Conservation (phyloP, 2,797 vertebrate genomes). For the Alauda arvensis region DNA sequence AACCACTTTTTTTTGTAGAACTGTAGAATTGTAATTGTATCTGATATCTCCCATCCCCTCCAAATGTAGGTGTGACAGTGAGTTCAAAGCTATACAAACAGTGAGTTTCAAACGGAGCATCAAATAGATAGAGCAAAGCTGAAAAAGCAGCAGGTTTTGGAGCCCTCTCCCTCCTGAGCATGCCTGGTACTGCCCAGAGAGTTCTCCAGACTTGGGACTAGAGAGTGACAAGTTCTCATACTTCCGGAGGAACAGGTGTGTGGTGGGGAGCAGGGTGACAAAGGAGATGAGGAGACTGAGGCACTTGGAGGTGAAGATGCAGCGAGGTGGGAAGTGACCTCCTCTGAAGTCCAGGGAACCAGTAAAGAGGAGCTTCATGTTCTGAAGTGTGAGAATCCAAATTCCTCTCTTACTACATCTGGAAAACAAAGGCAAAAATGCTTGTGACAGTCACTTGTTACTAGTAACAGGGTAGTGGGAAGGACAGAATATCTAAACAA, state of each 20-base stretch:
- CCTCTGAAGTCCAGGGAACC: neutral
- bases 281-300: neutral
- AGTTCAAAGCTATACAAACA: neutral
- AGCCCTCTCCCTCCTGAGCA: neutral
- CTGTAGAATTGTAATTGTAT: neutral
- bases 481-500: neutral
- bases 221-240: accelerated
- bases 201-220: neutral
- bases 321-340: neutral
- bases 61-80: too few species aligned
- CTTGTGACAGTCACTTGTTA: neutral
- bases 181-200: neutral
- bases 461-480: neutral
- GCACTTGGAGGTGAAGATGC: neutral
- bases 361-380: neutral
- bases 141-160: neutral
- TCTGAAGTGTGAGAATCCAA: neutral
- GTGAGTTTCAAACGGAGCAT: neutral
- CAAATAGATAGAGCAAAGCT: neutral
- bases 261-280: neutral
- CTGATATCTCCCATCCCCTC: accelerated
- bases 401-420: neutral
- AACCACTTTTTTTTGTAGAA: neutral
- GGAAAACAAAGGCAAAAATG: neutral
- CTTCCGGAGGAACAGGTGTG: neutral